Evolutionary conservation across 2,113 vertebrate genomes (phyloP), one percentile per base, ranked within the genome.

Genomic region (Pteropus alecto): DNA sequence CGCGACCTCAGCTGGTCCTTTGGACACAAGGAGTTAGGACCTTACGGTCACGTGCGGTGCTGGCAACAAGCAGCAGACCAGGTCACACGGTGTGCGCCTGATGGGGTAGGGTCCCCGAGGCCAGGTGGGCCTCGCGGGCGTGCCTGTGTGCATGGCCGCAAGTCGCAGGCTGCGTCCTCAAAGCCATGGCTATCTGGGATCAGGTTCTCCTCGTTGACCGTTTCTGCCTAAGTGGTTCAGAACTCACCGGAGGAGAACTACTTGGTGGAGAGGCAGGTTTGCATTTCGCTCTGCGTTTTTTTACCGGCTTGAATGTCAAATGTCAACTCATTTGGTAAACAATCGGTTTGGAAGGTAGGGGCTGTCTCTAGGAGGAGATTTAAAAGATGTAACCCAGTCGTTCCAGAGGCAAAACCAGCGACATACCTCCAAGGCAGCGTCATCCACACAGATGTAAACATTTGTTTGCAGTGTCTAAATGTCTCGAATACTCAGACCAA

Each of bases 321-420:
- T 97, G 97, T 43, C 91, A 97, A 91, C 97, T 98, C 96, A 94
- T 98, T 98, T 93, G 97, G 97, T 98, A 97, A 98, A 97, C 83
- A 97, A 95, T 98, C 97, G 97, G 98, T 98, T 98, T 98, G 98
- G 98, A 98, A 98, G 97, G 97, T 98, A 95, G 97, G 97, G 98
- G 96, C 97, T 97, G 97, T 98, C 97, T 98, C 88, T 84, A 93
- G 97, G 98, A 98, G 98, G 97, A 97, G 97, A 98, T 98, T 97
- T 98, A 96, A 98, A 98, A 97, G 93, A 97, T 98, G 98, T 97
- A 97, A 95, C 97, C 97, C 95, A 93, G 94, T 97, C 84, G 95
- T 95, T 84, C 85, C 85, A 8, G n/a, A 24, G 26, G 63, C 93
- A 95, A 96, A 96, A 96, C 96, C 78, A 87, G 43, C 38, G 89